phyloP scores from a whole-genome alignment of 2,888 invertebrate genomes.

The Eupithecia subumbrata region DNA sequence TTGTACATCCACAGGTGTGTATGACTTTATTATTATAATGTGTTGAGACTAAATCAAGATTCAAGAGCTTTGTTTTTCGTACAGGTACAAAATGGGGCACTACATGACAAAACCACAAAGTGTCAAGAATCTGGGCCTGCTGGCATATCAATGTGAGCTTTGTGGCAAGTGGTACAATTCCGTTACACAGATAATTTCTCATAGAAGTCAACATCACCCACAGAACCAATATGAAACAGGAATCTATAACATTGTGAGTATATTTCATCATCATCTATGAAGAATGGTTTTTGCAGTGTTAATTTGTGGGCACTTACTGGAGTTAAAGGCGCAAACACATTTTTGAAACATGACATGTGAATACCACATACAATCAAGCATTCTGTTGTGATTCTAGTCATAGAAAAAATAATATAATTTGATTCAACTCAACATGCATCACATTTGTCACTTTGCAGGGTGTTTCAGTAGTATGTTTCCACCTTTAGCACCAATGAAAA shows the following conservation, averaged over 20 bases:
- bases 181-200: slow-evolving; percentile 61
- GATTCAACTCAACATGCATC: neutral
- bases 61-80: slow-evolving; percentile 10
- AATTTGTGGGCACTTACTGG: neutral
- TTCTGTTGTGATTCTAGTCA: neutral
- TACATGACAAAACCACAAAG: slow-evolving; percentile 67
- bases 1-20: slow-evolving; percentile 77
- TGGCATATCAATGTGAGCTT: slow-evolving; percentile 77
- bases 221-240: slow-evolving; percentile 50
- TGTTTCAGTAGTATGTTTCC: neutral
- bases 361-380: neutral
- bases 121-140: slow-evolving; percentile 51
- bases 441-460: neutral
- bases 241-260: slow-evolving; percentile 41
- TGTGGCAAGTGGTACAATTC: slow-evolving; percentile 69
- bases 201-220: slow-evolving; percentile 69
- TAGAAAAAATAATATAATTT: neutral
- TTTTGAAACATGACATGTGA: neutral
- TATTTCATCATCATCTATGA: neutral
- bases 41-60: neutral
- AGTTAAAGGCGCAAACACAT: neutral
- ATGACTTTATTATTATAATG: neutral
- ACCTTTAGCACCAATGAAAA: neutral
- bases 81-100: slow-evolving; percentile 75
- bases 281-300: neutral